phyloP scores from a whole-genome alignment of 2,888 invertebrate genomes.

The Sphinx pinastri region DNA sequence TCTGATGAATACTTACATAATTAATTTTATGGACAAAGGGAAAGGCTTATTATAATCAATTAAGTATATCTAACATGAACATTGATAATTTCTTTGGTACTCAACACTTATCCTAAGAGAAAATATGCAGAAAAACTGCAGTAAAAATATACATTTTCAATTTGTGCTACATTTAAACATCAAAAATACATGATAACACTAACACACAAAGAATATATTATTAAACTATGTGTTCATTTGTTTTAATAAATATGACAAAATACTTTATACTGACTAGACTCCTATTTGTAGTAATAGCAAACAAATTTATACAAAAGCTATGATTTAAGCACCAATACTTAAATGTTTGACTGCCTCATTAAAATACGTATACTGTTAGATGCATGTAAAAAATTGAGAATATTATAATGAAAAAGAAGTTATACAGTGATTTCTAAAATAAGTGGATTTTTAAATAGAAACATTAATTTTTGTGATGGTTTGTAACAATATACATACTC shows the following conservation, averaged over 20 bases:
- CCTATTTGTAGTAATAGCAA: background rate
- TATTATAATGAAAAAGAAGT: background rate
- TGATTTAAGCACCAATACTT: constrained; percentile 26
- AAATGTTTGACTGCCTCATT: constrained; percentile 10
- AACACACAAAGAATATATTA: constrained; percentile 2
- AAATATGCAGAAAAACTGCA: constrained; percentile 37
- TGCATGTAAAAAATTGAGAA: constrained; percentile 4
- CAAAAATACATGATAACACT: constrained; percentile 18
- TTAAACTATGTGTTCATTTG: background rate
- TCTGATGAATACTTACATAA: background rate
- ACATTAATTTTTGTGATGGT: background rate
- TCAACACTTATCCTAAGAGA: constrained; percentile 22
- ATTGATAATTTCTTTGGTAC: constrained; percentile 19
- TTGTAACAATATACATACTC: too few species aligned
- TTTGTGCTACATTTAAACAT: constrained; percentile 24
- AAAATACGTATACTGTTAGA: background rate
- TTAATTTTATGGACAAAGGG: constrained; percentile 17
- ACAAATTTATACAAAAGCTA: constrained; percentile 24
- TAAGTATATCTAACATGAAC: constrained; percentile 20
- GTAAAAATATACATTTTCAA: constrained; percentile 32
- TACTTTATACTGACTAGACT: constrained; percentile 17
- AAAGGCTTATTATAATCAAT: constrained; percentile 13
- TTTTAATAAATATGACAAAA: constrained; percentile 19
- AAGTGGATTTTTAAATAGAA: background rate
- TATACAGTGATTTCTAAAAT: background rate